These are phyloP conservation scores for Synergus laeviventris DNA, from an alignment of 2,888 invertebrate species.

Conservation along the genomic window DNA sequence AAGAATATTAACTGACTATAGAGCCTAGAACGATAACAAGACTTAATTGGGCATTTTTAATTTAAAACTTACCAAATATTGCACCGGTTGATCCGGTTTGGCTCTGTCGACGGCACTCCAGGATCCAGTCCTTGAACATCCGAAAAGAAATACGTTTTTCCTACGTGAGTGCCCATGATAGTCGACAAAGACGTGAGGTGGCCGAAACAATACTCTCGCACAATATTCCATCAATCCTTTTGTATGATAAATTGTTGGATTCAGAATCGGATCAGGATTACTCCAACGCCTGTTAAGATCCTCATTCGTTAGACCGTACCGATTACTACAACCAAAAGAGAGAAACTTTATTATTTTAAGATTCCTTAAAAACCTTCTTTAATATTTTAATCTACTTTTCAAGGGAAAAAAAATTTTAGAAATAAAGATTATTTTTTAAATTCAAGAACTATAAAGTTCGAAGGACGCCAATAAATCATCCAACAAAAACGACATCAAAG, in stretches of 20 bases:
- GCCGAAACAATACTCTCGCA: slow-evolving; percentile 79
- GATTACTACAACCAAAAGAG: slow-evolving; percentile 80
- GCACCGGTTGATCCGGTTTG: slow-evolving; percentile 79
- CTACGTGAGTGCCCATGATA: slow-evolving; percentile 90
- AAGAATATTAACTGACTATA: not conserved
- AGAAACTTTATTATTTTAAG: slow-evolving; percentile 24
- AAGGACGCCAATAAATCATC: not conserved
- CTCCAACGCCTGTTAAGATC: slow-evolving; percentile 92
- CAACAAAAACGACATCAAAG: not conserved
- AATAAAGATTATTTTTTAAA: too few relatives aligned
- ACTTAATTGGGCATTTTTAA: slow-evolving; percentile 30
- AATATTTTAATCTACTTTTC: too few relatives aligned
- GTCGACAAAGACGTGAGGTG: slow-evolving; percentile 84
- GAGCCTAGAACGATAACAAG: not conserved
- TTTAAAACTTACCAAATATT: slow-evolving; percentile 78
- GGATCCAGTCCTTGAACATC: slow-evolving; percentile 84
- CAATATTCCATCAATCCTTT: slow-evolving; percentile 84
- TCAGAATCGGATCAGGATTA: slow-evolving; percentile 84
- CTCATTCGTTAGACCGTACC: slow-evolving; percentile 89
- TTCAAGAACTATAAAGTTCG: not conserved
- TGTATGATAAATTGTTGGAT: slow-evolving; percentile 90
- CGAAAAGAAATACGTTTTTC: slow-evolving; percentile 91
- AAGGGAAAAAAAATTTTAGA: too few relatives aligned
- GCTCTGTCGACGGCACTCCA: slow-evolving; percentile 82
- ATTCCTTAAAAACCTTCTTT: slow-evolving; percentile 28